phyloP scores from a whole-genome alignment of 2,888 invertebrate species.

The Craniophora ligustri region DNA sequence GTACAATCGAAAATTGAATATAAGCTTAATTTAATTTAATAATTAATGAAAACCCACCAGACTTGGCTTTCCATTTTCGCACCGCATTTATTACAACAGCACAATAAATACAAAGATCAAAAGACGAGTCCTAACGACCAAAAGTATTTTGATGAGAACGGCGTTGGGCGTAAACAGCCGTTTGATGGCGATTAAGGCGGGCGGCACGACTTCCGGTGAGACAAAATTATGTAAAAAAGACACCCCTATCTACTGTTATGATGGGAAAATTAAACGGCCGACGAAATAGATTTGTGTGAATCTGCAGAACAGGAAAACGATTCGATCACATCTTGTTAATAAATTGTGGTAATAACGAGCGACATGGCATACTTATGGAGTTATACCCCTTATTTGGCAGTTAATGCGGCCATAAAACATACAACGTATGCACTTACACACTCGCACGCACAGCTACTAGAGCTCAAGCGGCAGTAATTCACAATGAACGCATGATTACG shows the following conservation, averaged over 20 bases:
- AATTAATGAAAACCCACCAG: slow-evolving; percentile 13
- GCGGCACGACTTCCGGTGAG: slow-evolving; percentile 47
- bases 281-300: slow-evolving; percentile 62
- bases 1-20: slow-evolving; percentile 5
- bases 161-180: slow-evolving; percentile 40
- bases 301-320: slow-evolving; percentile 38
- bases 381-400: slow-evolving; percentile 18
- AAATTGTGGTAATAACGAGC: slow-evolving; percentile 19
- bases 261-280: slow-evolving; percentile 57
- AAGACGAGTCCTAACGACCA: slow-evolving; percentile 27
- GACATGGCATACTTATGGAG: slow-evolving; percentile 1
- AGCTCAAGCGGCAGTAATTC: slow-evolving; percentile 24
- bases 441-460: slow-evolving; percentile 22
- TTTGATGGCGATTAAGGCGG: slow-evolving; percentile 37
- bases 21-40: slow-evolving; percentile 20
- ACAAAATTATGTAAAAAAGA: slow-evolving; percentile 58
- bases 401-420: slow-evolving; percentile 23
- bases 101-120: slow-evolving; percentile 49
- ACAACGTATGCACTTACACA: slow-evolving; percentile 15
- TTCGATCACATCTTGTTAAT: slow-evolving; percentile 5
- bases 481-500: slow-evolving; percentile 26
- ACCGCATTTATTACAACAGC: slow-evolving; percentile 34
- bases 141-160: slow-evolving; percentile 45
- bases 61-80: slow-evolving; percentile 17
- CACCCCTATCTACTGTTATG: slow-evolving; percentile 54